Evolutionary conservation across 2,113 vertebrate genomes (phyloP), one percentile per base, ranked within the genome.

Genomic region (Edolisoma coerulescens): DNA sequence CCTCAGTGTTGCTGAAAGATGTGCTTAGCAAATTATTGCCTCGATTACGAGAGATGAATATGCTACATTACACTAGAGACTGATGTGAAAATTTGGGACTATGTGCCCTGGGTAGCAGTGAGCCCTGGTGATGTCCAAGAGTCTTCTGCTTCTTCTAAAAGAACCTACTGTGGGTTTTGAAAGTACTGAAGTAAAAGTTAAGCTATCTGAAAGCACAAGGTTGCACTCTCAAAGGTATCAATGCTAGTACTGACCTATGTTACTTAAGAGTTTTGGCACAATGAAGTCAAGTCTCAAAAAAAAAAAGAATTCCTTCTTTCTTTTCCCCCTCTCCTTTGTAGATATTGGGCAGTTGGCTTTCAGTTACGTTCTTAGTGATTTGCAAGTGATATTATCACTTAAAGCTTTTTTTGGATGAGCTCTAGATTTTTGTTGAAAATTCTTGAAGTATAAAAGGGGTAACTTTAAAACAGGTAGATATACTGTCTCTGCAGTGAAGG

Each of bases 31-130:
- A 73, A n/a, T 90, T 73, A 47, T 16, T 88, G 70, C 65, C 64
- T 81, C 0, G 0, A 24, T 67, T 90, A 26, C 42, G 63, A 27
- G 76, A 73, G 63, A 47, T 1, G 0, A n/a, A 39, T 54, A 6
- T 54, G 24, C 52, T 35, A 7, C 1, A 2, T 73, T 85, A 16
- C 2, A 1, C 45, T 67, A 10, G n/a, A 71, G 37, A 35, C 41
- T 41, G 19, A 22, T 60, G 16, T 78, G 80, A 57, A 59, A 73
- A 42, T 42, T 19, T 5, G 3, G 35, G 39, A 5, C 26, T 42
- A 0, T 15, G 53, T 49, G 32, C 26, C 20, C 14, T 49, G 47
- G 7, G 21, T 70, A 45, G 30, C 37, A 30, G 30, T 44, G 45
- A 61, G 47, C 69, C 30, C 37, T 70, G 19, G 16, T 65, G 23